Percentiles rank a stretch among this genome's conserved stretches.
Evolutionary conservation across 2,797 vertebrate genomes (phyloP).

Genomic region (Oreochromis grahami): DNA sequence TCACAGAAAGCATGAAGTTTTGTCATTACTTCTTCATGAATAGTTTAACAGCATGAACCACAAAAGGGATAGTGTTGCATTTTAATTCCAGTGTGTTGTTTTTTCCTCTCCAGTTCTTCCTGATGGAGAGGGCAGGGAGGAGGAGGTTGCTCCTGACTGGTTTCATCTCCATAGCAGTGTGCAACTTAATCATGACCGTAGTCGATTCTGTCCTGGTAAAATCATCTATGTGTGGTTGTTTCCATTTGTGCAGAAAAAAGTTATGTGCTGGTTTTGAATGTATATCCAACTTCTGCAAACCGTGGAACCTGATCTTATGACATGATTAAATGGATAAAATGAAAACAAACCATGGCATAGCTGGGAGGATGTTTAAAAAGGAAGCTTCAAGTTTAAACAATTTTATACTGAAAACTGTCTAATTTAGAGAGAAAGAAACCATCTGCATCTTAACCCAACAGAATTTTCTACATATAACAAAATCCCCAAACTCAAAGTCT

Average conservation of each 20-base stretch:
- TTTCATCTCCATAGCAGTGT: conserved; percentile 65
- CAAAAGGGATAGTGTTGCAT: not conserved
- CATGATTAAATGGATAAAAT: not conserved
- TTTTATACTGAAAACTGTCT: not conserved
- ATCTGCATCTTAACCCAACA: fast-evolving
- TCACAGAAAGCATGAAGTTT: not conserved
- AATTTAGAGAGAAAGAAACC: not conserved
- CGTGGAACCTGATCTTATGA: not conserved
- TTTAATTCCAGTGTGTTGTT: not conserved
- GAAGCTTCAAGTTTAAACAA: not conserved
- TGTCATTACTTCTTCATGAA: not conserved
- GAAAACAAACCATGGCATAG: not conserved
- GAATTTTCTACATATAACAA: not conserved
- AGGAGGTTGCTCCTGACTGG: conserved; percentile 65
- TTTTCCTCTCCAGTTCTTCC: conserved; percentile 58
- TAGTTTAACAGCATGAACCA: not conserved
- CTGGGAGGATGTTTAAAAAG: not conserved
- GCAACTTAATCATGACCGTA: conserved; percentile 74
- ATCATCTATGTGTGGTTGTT: not conserved
- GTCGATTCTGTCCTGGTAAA: conserved; percentile 74
- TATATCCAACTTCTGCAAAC: not conserved
- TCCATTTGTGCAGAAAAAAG: not conserved
- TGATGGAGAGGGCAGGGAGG: conserved; percentile 67
- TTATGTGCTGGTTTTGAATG: not conserved
- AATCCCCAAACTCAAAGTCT: not conserved